Base-by-base conservation (phyloP, 2,797 vertebrate species). In the Lepidocolaptes lacrymiger region DNA sequence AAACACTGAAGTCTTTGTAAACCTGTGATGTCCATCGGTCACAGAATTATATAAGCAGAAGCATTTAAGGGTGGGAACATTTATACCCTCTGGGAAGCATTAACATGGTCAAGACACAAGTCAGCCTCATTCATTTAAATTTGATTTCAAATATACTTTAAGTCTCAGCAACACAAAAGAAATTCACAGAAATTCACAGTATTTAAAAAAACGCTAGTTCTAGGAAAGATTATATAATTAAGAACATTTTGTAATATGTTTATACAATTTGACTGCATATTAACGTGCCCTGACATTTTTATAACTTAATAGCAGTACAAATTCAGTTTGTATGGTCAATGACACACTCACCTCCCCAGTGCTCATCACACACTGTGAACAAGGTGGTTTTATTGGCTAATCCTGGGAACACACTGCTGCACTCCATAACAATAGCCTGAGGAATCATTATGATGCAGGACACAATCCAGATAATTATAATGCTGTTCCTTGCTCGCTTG, bases 371-470 rank as follows among this genome's bases (percentile, higher is more conserved):
- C 59, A 99, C 98, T 14, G 99, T 99, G 97, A 99, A 99, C 92
- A 99, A 98, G 86, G 98, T 98, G 74, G 99, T 99, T 98, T 99
- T 99, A 98, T 99, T 99, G 91, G 98, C 99, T 85, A 99, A 97
- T 81, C 98, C 99, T 1, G 99, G 99, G 78, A 99, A 97, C 90
- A 99, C 98, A 72, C 98, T 99, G 96, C 98, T 99, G 97, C 99
- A 98, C 96, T 99, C 98, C 99, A 99, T 99, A 91, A 99, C 99
- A 17, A 99, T 96, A 44, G 99, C 99, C 96, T 99, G 99, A 54
- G 99, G 99, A 90, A 99, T 98, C 99, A 99, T 99, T 94, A 99
- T 99, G 94, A 98, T 95, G 95, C 99, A 99, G 41, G 99, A 99
- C 51, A 99, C 99, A 64, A 99, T 97, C 99, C 99, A 99, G 97